Base-by-base conservation (phyloP, 2,888 invertebrate species). In the Emmelina monodactyla region DNA sequence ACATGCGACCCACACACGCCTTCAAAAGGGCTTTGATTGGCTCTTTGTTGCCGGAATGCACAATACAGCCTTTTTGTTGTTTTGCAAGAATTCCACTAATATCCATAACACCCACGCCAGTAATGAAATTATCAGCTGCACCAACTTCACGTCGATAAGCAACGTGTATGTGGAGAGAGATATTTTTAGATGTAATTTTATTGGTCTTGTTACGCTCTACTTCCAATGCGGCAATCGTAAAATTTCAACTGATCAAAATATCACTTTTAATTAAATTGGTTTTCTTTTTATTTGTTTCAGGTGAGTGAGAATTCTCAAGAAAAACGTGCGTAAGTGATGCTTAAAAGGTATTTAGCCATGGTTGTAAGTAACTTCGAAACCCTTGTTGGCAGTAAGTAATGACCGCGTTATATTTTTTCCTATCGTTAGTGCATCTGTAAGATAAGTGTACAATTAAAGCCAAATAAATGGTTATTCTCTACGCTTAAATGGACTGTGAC, bases 1-100 rank as follows among this genome's bases (percentile, higher is more conserved):
- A 68, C 68, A 60, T 55, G 45, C 52, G 58, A 51, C 52, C 62
- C 51, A 63, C 53, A 11, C 49, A 54, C 42, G 28, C 32, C 35
- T 37, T 16, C 15, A 16, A 5, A 15, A 25, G 25, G 25, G 53
- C 46, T 43, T 46, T 49, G 51, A 58, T 62, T 55, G 58, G 56
- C 60, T 61, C 62, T 62, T 60, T 55, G 52, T 61, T 41, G 43
- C 44, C n/a, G n/a, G n/a, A n/a, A n/a, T n/a, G n/a, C n/a, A n/a
- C n/a, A n/a, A n/a, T n/a, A n/a, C n/a, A n/a, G n/a, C n/a, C n/a
- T n/a, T n/a, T n/a, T n/a, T n/a, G n/a, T n/a, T n/a, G n/a, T n/a
- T n/a, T n/a, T n/a, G n/a, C n/a, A n/a, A n/a, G n/a, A n/a, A n/a
- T n/a, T n/a, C n/a, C n/a, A n/a, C n/a, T n/a, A n/a, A n/a, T n/a